Base-by-base conservation (phyloP, 2,797 vertebrate species). In the Pseudomugil tenellus region DNA sequence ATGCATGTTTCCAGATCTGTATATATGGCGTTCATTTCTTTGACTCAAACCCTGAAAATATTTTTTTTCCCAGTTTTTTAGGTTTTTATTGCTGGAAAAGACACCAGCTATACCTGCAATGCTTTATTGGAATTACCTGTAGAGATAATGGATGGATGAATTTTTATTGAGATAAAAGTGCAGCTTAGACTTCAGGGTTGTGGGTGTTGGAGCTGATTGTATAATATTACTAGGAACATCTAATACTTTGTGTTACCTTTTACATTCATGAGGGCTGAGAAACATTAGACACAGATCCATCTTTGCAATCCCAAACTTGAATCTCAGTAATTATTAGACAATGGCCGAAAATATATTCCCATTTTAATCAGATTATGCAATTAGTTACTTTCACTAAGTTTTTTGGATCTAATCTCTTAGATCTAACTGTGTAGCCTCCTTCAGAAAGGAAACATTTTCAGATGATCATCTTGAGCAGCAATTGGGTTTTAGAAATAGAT, bases 391-490 rank as follows among this genome's bases (percentile, higher is more conserved):
- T 25, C 14, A 6, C n/a, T 11, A 34, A 46, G 25, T 37, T 5
- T 21, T 13, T 3, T n/a, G 29, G 25, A 23, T 23, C 14, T 21
- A 6, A 34, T 25, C 19, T 32, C 3, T 53, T 17, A 35, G 43
- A 34, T 31, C 12, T 60, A 14, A 52, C 54, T 58, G 23, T n/a
- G 14, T 28, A 17, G 25, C 23, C 19, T 21, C 23, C 19, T 21
- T 52, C 31, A 57, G 13, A 63, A 70, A 71, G 28, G 26, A 43
- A 7, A 37, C 29, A 32, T 12, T 59, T 29, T 56, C 32, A 46
- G 34, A 16, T 5, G 19, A 58, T 13, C 25, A 19, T 43, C 41
- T 51, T 8, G 19, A 73, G 49, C 25, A 28, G 8, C 12, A 16
- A 60, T 37, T 4, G 19, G 17, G 52, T 37, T 28, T 49, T 35